phyloP scores from a whole-genome alignment of 2,113 vertebrate species.

The Heloderma charlesbogerti region DNA sequence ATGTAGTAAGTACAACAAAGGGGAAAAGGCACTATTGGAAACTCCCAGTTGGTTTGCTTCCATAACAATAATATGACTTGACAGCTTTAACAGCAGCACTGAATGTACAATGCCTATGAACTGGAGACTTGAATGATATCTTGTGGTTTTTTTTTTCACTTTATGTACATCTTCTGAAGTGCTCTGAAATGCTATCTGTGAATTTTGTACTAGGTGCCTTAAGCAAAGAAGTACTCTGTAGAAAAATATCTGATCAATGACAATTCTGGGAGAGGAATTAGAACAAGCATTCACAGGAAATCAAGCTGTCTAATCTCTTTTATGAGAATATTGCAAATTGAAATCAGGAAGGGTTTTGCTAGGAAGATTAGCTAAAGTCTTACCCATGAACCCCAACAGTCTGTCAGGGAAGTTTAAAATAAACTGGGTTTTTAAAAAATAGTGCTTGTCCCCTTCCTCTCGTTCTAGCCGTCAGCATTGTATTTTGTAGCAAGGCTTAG shows the following conservation, averaged over 20 bases:
- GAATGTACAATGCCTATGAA: background rate
- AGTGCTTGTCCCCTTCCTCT: conserved; percentile 58
- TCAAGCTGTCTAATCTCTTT: background rate
- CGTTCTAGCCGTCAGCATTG: conserved; percentile 72
- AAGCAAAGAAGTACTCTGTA: background rate
- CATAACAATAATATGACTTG: background rate
- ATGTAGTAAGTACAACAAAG: background rate
- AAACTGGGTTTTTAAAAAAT: conserved; percentile 63
- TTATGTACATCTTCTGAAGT: too few species aligned
- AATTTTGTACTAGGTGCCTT: background rate
- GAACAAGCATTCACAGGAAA: background rate
- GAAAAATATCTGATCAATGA: background rate
- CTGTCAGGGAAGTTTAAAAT: conserved; percentile 67
- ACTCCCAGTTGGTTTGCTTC: background rate
- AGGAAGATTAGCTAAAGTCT: conserved; percentile 29
- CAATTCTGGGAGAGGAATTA: background rate
- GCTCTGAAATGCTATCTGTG: background rate
- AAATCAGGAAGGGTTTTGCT: background rate
- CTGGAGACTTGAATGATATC: background rate
- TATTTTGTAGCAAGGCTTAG: conserved; percentile 72
- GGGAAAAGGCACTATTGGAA: background rate
- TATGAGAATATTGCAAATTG: background rate
- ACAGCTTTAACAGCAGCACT: background rate
- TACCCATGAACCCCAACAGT: conserved; percentile 65
- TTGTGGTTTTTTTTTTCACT: too few species aligned